Evolutionary conservation across 35 echinoderm and acorn worm genomes (phyloP).

Genomic region (Heliocidaris erythrogramma): DNA sequence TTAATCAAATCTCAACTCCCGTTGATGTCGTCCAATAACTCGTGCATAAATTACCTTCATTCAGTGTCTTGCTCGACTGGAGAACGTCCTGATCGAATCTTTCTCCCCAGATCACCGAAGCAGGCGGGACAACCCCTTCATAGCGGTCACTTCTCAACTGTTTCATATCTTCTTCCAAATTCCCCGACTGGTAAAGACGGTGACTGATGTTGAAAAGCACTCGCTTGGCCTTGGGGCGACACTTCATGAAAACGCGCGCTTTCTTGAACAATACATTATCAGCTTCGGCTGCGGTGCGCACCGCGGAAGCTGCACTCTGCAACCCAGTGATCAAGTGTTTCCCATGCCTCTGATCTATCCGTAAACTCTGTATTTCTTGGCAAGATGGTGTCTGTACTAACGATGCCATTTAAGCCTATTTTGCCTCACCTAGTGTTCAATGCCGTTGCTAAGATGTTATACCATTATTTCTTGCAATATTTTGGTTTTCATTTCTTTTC

Average conservation of each 20-base stretch:
- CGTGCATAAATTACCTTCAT: constrained; percentile 80
- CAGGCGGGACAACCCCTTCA: constrained; percentile 49
- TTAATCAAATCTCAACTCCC: background rate
- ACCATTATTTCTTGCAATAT: background rate
- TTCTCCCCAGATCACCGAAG: constrained; percentile 74
- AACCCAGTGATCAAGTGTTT: background rate
- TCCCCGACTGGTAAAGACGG: constrained; percentile 60
- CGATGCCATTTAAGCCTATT: background rate
- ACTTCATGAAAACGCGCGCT: constrained; percentile 62
- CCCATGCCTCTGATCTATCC: background rate
- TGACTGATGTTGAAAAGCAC: constrained; percentile 67
- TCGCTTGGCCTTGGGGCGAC: constrained; percentile 52
- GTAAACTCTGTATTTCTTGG: background rate
- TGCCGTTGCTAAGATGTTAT: background rate
- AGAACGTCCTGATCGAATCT: constrained; percentile 54
- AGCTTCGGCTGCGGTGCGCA: constrained; percentile 15
- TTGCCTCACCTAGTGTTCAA: background rate
- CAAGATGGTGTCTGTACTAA: background rate
- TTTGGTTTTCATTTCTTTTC: background rate
- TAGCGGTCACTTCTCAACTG: constrained; percentile 63
- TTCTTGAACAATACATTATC: constrained; percentile 66
- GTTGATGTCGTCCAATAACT: too few species aligned
- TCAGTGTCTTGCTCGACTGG: constrained; percentile 61
- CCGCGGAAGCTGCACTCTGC: background rate
- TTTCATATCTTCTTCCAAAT: constrained; percentile 68